Evolutionary conservation across 2,888 invertebrate species (phyloP).

Genomic region (Augiades crinisus): DNA sequence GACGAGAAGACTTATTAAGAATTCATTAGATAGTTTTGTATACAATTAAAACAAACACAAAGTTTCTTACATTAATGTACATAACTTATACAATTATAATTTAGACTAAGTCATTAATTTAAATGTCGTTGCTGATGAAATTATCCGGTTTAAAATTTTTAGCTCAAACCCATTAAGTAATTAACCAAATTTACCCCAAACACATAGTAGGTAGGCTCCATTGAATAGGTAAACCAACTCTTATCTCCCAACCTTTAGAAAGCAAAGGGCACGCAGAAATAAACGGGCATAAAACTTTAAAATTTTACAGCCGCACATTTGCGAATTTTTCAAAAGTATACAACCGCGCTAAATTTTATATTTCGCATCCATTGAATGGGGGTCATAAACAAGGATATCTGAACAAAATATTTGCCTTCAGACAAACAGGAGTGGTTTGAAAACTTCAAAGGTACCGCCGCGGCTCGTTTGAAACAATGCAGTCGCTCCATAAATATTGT

Average conservation of each 20-base stretch:
- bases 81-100: no score
- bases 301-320: conserved; percentile 28
- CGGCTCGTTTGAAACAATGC: conserved; percentile 35
- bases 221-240: conserved; percentile 1
- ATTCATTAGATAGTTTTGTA: no score
- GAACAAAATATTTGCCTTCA: conserved; percentile 10
- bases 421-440: conserved; percentile 11
- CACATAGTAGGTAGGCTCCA: not conserved
- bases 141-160: no score
- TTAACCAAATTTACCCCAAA: conserved; percentile 1
- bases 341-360: conserved; percentile 22
- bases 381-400: conserved; percentile 11
- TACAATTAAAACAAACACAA: no score
- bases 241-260: conserved; percentile 20
- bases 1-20: no score
- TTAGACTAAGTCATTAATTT: no score
- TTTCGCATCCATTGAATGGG: conserved; percentile 13
- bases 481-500: conserved; percentile 29
- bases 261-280: conserved; percentile 21
- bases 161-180: not conserved
- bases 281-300: conserved; percentile 24
- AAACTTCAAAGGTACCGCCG: conserved; percentile 33
- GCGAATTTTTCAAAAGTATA: conserved; percentile 32
- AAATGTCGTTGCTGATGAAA: no score
- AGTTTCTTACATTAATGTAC: no score